Evolutionary conservation across 2,797 vertebrate genomes (phyloP).

Genomic region (Lagocephalus sceleratus): DNA sequence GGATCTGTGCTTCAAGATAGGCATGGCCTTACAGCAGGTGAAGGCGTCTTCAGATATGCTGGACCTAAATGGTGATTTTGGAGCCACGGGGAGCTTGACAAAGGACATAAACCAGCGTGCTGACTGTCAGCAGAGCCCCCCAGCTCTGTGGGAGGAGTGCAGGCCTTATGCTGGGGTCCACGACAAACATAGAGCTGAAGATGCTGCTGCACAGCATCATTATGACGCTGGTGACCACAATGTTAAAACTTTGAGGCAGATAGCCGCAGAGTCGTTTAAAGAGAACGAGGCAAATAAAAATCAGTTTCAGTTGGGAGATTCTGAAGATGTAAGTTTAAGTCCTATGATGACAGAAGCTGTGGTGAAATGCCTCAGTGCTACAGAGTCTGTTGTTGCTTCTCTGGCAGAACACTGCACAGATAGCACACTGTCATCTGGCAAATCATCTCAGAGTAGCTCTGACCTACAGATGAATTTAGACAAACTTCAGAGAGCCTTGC

Average conservation of each 20-base stretch:
- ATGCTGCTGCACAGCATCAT: conserved; percentile 22
- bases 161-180: conserved; percentile 63
- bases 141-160: conserved; percentile 64
- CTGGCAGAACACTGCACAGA: conserved; percentile 57
- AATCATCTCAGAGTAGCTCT: conserved; percentile 20
- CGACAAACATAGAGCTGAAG: conserved; percentile 56
- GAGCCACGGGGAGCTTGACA: conserved; percentile 1
- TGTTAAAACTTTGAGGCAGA: conserved; percentile 14
- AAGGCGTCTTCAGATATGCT: conserved; percentile 30
- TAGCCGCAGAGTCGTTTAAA: conserved; percentile 9
- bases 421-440: conserved; percentile 17
- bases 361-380: conserved; percentile 65
- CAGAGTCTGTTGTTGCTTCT: conserved; percentile 64
- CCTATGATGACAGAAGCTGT: conserved; percentile 45
- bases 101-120: conserved; percentile 52
- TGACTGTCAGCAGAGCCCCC: conserved; percentile 67
- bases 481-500: conserved; percentile 63
- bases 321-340: conserved; percentile 17
- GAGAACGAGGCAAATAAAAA: conserved; percentile 20
- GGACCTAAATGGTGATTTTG: neutral
- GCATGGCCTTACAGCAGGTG: conserved; percentile 40
- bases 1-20: conserved; percentile 59
- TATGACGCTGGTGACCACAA: conserved; percentile 11
- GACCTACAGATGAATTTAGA: conserved; percentile 67
- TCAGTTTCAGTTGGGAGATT: neutral